Conservation (phyloP, 2,888 invertebrate genomes). For the Nycteola revayana region DNA sequence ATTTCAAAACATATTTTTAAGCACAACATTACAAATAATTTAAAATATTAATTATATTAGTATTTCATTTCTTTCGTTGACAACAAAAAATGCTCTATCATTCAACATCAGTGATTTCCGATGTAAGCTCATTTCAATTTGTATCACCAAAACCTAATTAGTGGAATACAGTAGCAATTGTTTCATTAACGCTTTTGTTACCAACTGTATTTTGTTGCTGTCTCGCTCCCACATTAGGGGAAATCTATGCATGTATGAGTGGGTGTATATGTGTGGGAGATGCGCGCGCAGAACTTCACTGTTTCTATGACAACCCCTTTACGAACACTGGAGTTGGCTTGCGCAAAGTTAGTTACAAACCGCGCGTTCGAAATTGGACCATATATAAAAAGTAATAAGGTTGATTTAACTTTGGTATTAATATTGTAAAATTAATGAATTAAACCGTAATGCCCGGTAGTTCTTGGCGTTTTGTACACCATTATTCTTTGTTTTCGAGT, state of each 20-base stretch:
- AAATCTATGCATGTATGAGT: slow-evolving; percentile 45
- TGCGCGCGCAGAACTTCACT: slow-evolving; percentile 77
- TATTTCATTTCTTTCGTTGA: too few relatives aligned
- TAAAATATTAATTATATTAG: too few relatives aligned
- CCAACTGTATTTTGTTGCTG: slow-evolving; percentile 46
- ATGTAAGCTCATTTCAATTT: slow-evolving; percentile 7
- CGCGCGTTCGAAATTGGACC: slow-evolving; percentile 11
- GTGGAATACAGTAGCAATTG: slow-evolving; percentile 13
- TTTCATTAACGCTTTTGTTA: slow-evolving; percentile 30
- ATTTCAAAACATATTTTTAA: too few relatives aligned
- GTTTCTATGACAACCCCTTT: slow-evolving; percentile 81
- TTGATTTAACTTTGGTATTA: slow-evolving; percentile 21
- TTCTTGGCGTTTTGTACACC: slow-evolving; percentile 64
- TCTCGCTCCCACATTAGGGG: slow-evolving; percentile 58
- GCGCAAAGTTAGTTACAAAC: slow-evolving; percentile 48
- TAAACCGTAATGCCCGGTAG: slow-evolving; percentile 71
- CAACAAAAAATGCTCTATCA: too few relatives aligned
- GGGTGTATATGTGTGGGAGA: slow-evolving; percentile 47
- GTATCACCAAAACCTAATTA: slow-evolving; percentile 19
- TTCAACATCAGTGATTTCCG: too few relatives aligned
- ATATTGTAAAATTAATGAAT: slow-evolving; percentile 75
- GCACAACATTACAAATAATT: too few relatives aligned
- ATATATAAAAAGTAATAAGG: slow-evolving; percentile 17
- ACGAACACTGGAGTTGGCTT: slow-evolving; percentile 69
- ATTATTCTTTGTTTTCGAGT: slow-evolving; percentile 63